These are phyloP conservation scores for Drosophila pseudoananassae DNA, from an alignment of 1,140 invertebrate species.

Conservation along the genomic window DNA sequence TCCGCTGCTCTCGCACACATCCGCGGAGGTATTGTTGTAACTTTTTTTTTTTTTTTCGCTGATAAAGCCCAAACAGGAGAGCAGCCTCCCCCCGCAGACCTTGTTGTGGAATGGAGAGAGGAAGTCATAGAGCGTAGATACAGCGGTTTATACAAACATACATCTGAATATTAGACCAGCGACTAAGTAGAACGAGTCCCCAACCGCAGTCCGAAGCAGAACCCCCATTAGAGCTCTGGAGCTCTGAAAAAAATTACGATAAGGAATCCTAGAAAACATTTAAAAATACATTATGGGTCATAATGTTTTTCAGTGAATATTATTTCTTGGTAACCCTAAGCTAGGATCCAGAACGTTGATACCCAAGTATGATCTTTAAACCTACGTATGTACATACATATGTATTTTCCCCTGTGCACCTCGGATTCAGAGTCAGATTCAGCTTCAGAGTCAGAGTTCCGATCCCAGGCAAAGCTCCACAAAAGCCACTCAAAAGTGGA, in stretches of 20 bases:
- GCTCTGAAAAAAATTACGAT: neutral
- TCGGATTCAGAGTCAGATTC: conserved; percentile 13
- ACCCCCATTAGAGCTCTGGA: conserved; percentile 2
- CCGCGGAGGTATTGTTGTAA: conserved; percentile 37
- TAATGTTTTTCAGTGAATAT: neutral
- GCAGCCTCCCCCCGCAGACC: conserved; percentile 8
- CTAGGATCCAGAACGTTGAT: too few relatives aligned
- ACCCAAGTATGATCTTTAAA: neutral
- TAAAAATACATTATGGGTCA: neutral
- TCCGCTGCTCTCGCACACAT: neutral
- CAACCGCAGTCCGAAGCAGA: conserved; percentile 27
- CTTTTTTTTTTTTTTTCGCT: conserved; percentile 33
- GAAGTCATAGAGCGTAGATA: conserved; percentile 64
- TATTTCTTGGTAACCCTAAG: neutral
- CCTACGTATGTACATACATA: neutral
- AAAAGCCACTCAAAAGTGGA: conserved; percentile 70
- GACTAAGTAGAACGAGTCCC: too few relatives aligned
- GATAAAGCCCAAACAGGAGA: conserved; percentile 53
- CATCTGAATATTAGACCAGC: conserved; percentile 47
- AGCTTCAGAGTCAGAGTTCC: conserved; percentile 34
- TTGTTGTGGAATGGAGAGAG: conserved; percentile 27
- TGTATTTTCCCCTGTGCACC: conserved; percentile 10
- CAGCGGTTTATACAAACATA: conserved; percentile 35
- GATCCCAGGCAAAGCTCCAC: conserved; percentile 69
- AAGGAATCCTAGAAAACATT: neutral